Evolutionary conservation across 2,797 vertebrate species (phyloP), one percentile per base, ranked within the genome.

Genomic region (Pteropus rufus): DNA sequence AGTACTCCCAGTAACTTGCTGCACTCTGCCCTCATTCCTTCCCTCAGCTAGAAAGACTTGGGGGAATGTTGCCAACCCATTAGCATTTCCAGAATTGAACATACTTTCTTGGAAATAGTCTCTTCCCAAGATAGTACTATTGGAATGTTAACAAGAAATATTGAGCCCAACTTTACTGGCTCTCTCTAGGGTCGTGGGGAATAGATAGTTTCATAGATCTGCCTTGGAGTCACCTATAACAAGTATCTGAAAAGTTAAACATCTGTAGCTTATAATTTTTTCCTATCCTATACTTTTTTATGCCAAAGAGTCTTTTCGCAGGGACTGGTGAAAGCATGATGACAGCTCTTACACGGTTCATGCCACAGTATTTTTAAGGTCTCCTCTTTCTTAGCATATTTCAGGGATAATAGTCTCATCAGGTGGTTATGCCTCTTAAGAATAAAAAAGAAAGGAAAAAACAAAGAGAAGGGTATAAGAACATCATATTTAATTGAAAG

Each of bases 81-180:
- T 98, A 98, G 79, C 97, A 98, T 98, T 98, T 98, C 93, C 93
- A 97, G 96, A 96, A 97, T 94, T 98, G 97, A 96, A 96, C 94
- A 97, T 67, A 92, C 86, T 73, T 98, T 98, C 97, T 98, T 98
- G 98, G 98, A 98, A 98, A 97, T 98, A 70, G 73, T 95, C 64
- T 97, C 96, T 98, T 98, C 97, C 97, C 95, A 94, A 91, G 96
- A 97, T 82, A 98, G 94, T 93, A 76, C 94, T 98, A 92, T 91
- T 98, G 98, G 96, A 98, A 96, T 76, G 96, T 76, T 97, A 98
- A 93, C 96, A 97, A 96, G 64, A 1, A 64, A 93, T 73, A 84
- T 95, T 97, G 97, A 96, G 19, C 41, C 86, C 76, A 93, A 90
- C 36, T 92, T 96, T 77, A 79, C 73, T 92, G 86, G 93, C 93